phyloP scores from a whole-genome alignment of 2,797 vertebrate species.

The Sebastes wilsoni region DNA sequence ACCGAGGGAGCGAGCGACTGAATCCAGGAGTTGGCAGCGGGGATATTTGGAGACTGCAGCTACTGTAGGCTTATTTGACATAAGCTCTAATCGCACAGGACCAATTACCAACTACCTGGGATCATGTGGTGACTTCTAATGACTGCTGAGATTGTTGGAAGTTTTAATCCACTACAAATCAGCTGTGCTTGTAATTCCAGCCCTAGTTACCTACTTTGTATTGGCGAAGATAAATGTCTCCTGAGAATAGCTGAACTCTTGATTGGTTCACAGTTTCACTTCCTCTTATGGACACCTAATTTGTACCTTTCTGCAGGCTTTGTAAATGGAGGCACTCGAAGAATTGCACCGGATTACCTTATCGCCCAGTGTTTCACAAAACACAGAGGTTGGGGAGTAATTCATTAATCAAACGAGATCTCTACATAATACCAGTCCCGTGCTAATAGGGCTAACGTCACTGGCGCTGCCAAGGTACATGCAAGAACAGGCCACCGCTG shows the following conservation, averaged over 20 bases:
- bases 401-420: constrained; percentile 61
- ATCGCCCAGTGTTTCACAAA: constrained; percentile 28
- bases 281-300: constrained; percentile 7
- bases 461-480: background rate
- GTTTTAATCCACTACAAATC: constrained; percentile 46
- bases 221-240: constrained; percentile 32
- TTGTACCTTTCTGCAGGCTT: constrained; percentile 18
- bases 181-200: constrained; percentile 1
- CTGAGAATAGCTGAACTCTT: constrained; percentile 12
- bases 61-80: constrained; percentile 37
- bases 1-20: background rate
- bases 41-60: constrained; percentile 34
- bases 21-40: constrained; percentile 36
- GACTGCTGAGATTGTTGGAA: constrained; percentile 24
- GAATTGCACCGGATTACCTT: constrained; percentile 14
- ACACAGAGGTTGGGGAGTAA: constrained; percentile 24
- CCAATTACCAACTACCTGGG: constrained; percentile 53
- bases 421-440: constrained; percentile 4
- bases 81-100: constrained; percentile 48
- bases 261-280: constrained; percentile 15
- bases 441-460: constrained; percentile 33
- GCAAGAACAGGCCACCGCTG: constrained; percentile 4
- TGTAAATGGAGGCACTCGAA: constrained; percentile 26
- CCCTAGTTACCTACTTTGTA: background rate
- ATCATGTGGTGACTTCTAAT: constrained; percentile 45